Base-by-base conservation (phyloP, 2,113 vertebrate genomes). In the Terrapene triunguis region DNA sequence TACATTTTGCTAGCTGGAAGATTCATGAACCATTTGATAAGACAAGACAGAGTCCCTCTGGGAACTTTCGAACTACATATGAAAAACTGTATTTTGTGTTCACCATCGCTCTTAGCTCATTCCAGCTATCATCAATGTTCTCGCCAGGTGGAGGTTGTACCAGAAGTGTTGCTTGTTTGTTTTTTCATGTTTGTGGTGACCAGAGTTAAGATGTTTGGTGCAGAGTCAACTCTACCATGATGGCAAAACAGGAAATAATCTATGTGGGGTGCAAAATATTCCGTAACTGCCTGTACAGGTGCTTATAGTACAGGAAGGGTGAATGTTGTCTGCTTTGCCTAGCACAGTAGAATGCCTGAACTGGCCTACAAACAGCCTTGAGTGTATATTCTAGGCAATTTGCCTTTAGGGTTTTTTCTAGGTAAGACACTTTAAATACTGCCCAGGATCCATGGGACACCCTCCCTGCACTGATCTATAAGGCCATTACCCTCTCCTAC, bases 281-380 rank as follows among this genome's bases (percentile, higher is more conserved):
- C 6, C 1, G 38, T 95, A 82, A 88, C 90, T 25, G 47, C 42
- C 9, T 21, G 53, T 87, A 92, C 96, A 97, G 97, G 96, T 96
- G 95, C 94, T 94, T 95, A 93, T 82, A 96, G 94, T 94, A 95
- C 91, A 84, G 79, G 65, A 96, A 95, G 94, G 91, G 96, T 94
- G 95, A 97, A 97, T 91, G 65, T 94, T 97, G 94, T 85, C 91
- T 97, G 96, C 94, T 96, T 96, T 88, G 90, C 97, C 92, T 88
- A 89, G 90, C 93, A 91, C 94, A 95, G 92, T 90, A 96, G 94
- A 96, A 86, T 94, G 84, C 82, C 94, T 50, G 0, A 80, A 89
- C 87, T 29, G 5, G 90, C 93, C 92, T 89, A 96, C 93, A 24
- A 24, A 42, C 38, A 44, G 10, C 44, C 96, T 96, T 72, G 87